Evolutionary conservation across 2,797 vertebrate species (phyloP), one percentile per base, ranked within the genome.

Genomic region (Ispidina picta): DNA sequence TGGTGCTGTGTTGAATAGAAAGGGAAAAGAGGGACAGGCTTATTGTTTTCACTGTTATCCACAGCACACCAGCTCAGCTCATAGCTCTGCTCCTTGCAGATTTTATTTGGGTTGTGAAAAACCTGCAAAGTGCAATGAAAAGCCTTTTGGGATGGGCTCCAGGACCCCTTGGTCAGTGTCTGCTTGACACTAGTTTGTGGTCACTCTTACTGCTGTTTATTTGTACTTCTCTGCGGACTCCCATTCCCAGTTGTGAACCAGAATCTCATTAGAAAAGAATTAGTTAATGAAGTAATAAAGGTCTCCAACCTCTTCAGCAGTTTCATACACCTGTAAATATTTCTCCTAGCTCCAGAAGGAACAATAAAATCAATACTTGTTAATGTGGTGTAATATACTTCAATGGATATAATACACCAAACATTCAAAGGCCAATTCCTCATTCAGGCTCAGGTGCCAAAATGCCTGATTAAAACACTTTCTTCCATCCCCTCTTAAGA

Each of bases 381-480:
- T 94, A 88, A 88, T 77, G 74, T 73, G 66, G 17, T 79, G 13
- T 84, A 82, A 83, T 79, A 71, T 55, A 89, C 71, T 81, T 75
- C 55, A 56, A n/a, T 81, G 68, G 59, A 4, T 59, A 86, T 62
- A 92, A 79, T 84, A 82, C 52, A 89, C 86, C 70, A n/a, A 56
- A 58, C 71, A 92, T 95, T 93, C 62, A 90, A 90, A 85, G 87
- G 51, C 44, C 73, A 22, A 33, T 87, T 64, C 72, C 84, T 96
- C 51, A 43, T 91, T 72, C 49, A 83, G 60, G 68, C 39, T 86
- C 39, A 69, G 82, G 72, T 88, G 92, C 89, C 95, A 95, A 96
- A 96, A 95, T 63, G 71, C 72, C 95, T 83, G 66, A 95, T 96
- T 95, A 96, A 84, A 96, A 41, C 46, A 80, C 70, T 95, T 94